Base-by-base conservation (phyloP, 1,140 invertebrate genomes). In the Uloborus diversus region DNA sequence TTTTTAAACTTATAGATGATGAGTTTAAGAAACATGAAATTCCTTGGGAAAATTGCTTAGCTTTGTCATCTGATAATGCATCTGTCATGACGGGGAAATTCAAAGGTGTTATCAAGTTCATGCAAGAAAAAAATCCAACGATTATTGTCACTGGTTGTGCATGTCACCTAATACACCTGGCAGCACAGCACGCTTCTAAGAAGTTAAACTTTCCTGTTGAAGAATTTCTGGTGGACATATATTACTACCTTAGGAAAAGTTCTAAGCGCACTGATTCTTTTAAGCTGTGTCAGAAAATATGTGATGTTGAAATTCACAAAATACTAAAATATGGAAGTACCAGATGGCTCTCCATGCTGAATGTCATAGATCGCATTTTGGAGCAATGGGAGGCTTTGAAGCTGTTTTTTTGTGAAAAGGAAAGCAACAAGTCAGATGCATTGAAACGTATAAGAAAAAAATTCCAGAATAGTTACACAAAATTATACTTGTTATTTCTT, bases 291-390 rank as follows among this genome's bases (percentile, higher is more conserved):
- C 66, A 69, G 51, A 13, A 9, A 37, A 14, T 86, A 83, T 13
- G 51, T 37, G 80, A 84, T 68, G 51, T 85, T n/a, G 83, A 83
- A 82, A 82, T 82, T n/a, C 82, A 85, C 69, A 85, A 85, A 83
- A 64, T 86, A 51, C 37, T 65, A 9, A 65, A 65, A 42, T 65
- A 65, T 65, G 30, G 9, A 5, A 65, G 35, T 65, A 65, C 86
- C 28, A 82, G 85, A 66, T 87, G 86, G 86, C 80, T 87, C 13
- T 88, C 85, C 1, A 69, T 86, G 20, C 37, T 84, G 56, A 47
- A 57, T 68, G 85, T 85, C n/a, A 84, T 87, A 4, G 82, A 84
- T 51, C 82, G 85, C 65, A 57, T 87, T 70, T 78, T 87, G 64
- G 85, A 86, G 81, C 86, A 86, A 81, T 80, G 83, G 69, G 75